Percentiles rank a stretch among this genome's conserved stretches.
Evolutionary conservation across 2,797 vertebrate species (phyloP).

Genomic region (Semotilus atromaculatus): DNA sequence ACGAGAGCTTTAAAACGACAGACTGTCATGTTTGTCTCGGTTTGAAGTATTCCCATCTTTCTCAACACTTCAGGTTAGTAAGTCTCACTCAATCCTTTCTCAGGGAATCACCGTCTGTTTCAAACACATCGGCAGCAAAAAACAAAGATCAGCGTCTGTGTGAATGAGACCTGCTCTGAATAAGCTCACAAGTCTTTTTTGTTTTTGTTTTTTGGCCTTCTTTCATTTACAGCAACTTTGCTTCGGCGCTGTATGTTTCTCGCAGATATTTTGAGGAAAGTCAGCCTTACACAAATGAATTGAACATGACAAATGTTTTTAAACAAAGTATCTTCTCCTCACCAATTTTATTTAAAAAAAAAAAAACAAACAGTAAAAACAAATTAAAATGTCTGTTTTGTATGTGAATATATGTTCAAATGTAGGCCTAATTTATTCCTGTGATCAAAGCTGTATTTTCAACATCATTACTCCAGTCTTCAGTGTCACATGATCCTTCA

Average conservation of each 20-base stretch:
- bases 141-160: not conserved
- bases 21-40: not conserved
- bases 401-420: too few relatives aligned
- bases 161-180: not conserved
- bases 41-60: not conserved
- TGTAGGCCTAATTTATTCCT: too few relatives aligned
- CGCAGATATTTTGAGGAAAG: not conserved
- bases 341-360: too few relatives aligned
- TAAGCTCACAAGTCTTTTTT: not conserved
- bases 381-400: too few relatives aligned
- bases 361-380: too few relatives aligned
- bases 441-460: too few relatives aligned
- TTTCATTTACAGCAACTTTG: not conserved
- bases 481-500: too few relatives aligned
- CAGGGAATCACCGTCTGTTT: not conserved
- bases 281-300: not conserved
- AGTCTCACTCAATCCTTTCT: not conserved
- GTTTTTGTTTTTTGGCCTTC: not conserved
- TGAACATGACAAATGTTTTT: too few relatives aligned
- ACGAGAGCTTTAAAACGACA: not conserved
- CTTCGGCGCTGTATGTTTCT: not conserved
- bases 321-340: too few relatives aligned
- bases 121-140: not conserved
- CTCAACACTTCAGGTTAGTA: not conserved
- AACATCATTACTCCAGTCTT: too few relatives aligned